Base-by-base conservation (phyloP, 1,140 invertebrate genomes). In the Drosophila asahinai region DNA sequence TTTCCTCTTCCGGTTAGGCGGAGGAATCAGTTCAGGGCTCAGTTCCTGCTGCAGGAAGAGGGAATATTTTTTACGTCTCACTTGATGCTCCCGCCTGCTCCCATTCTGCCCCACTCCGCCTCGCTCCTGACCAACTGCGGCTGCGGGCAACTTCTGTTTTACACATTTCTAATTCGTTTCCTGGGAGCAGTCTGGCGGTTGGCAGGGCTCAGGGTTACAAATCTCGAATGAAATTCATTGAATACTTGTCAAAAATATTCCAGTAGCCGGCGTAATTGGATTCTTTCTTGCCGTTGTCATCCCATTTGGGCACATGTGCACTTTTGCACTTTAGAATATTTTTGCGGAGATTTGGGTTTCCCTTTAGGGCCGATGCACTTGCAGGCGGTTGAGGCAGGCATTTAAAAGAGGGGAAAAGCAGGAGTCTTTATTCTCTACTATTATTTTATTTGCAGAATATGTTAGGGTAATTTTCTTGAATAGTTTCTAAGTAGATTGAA, bases 161-260 rank as follows among this genome's bases (percentile, higher is more conserved):
- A 89, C 84, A 89, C 81, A 90, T 82, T 90, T 90, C 86, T 90
- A 90, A 90, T 90, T 90, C 86, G 76, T 82, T 90, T 86, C 68
- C 64, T 73, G 49, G 45, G 42, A 45, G 51, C 42, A 61, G 63
- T 58, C 59, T 59, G 67, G 36, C 33, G 68, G 47, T 30, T 76
- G 61, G 19, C 48, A 22, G 54, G 63, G 59, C 60, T 63, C 58
- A 58, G 55, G 51, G 58, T 52, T 57, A 83, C 79, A 89, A 89
- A 89, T 89, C 81, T 86, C 71, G 52, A 90, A 90, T 90, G 83
- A 86, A 90, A 90, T 90, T 90, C 86, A 90, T 90, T 90, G 86
- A 90, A 90, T 90, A 90, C 74, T 90, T 90, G 86, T 90, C 86
- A 90, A 90, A 77, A 89, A 90, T 86, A 82, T 90, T 77, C 78